Conservation (phyloP, 1,140 invertebrate genomes). For the Zaprionus taronus region DNA sequence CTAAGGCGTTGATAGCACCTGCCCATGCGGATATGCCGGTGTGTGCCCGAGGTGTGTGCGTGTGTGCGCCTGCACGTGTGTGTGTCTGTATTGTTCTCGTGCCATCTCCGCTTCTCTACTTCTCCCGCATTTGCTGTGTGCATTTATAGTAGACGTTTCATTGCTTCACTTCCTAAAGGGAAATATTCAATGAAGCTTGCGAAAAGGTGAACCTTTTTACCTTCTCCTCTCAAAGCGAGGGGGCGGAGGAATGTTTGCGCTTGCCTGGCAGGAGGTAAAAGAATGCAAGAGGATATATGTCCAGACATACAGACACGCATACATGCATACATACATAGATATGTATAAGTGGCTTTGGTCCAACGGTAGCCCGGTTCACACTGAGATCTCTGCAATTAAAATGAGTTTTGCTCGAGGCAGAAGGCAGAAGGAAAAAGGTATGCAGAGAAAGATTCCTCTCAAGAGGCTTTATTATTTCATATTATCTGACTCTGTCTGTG, state of each 20-base stretch:
- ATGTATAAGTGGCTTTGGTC: conserved; percentile 5
- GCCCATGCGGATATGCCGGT: conserved; percentile 1
- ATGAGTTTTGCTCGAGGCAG: conserved; percentile 1
- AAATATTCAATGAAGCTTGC: conserved; percentile 6
- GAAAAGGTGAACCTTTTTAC: conserved; percentile 2
- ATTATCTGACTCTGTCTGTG: background rate
- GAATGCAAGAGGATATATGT: background rate
- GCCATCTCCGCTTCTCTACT: background rate
- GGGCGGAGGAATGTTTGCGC: no score
- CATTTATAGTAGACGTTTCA: conserved; percentile 2
- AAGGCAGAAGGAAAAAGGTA: background rate
- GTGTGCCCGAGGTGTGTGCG: background rate
- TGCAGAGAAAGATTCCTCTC: background rate
- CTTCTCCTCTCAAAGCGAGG: background rate
- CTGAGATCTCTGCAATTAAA: conserved; percentile 7
- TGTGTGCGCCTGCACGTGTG: background rate
- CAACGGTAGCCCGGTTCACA: conserved; percentile 13
- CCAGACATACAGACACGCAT: background rate
- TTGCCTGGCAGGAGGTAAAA: background rate
- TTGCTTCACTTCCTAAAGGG: conserved; percentile 5
- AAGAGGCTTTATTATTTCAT: conserved; percentile 1
- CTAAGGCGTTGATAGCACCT: conserved; percentile 5
- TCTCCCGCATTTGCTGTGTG: background rate
- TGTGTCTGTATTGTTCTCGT: conserved; percentile 4
- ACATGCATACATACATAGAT: conserved; percentile 7